phyloP scores from a whole-genome alignment of 1,140 invertebrate species.

The Nebria ingens region DNA sequence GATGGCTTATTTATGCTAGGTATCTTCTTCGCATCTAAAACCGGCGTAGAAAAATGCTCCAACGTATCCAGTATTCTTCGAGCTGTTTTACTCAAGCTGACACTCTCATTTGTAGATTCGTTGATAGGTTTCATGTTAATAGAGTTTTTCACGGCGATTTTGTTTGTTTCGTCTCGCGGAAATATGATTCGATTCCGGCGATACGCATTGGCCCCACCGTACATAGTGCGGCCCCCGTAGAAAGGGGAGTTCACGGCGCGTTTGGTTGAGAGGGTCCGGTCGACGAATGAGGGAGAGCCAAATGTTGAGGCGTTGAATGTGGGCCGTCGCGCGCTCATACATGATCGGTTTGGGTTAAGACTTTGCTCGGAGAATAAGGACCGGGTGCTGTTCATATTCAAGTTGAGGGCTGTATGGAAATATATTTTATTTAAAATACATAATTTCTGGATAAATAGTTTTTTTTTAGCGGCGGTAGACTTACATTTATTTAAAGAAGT shows the following conservation, averaged over 20 bases:
- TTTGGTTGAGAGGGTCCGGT: slow-evolving; percentile 29
- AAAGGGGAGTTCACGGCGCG: slow-evolving; percentile 55
- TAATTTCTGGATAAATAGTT: slow-evolving; percentile 11
- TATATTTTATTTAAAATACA: no score
- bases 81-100: slow-evolving; percentile 43
- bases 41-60: slow-evolving; percentile 60
- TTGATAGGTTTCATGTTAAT: slow-evolving; percentile 41
- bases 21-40: slow-evolving; percentile 60
- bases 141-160: slow-evolving; percentile 20
- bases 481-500: slow-evolving; percentile 19
- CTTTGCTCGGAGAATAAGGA: slow-evolving; percentile 20
- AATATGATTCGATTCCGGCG: slow-evolving; percentile 38
- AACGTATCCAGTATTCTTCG: slow-evolving; percentile 58
- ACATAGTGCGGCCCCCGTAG: slow-evolving; percentile 68
- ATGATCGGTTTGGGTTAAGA: slow-evolving; percentile 24
- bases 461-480: slow-evolving; percentile 14
- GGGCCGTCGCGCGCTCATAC: slow-evolving; percentile 40
- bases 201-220: slow-evolving; percentile 64
- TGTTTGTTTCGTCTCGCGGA: slow-evolving; percentile 10
- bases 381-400: slow-evolving; percentile 12
- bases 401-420: slow-evolving; percentile 13
- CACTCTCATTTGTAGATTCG: slow-evolving; percentile 17
- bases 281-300: slow-evolving; percentile 29
- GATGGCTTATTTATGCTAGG: slow-evolving; percentile 35
- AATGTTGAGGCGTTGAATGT: slow-evolving; percentile 45